These are phyloP conservation scores for Hartigia nigra DNA, from an alignment of 2,888 invertebrate genomes.

Conservation along the genomic window DNA sequence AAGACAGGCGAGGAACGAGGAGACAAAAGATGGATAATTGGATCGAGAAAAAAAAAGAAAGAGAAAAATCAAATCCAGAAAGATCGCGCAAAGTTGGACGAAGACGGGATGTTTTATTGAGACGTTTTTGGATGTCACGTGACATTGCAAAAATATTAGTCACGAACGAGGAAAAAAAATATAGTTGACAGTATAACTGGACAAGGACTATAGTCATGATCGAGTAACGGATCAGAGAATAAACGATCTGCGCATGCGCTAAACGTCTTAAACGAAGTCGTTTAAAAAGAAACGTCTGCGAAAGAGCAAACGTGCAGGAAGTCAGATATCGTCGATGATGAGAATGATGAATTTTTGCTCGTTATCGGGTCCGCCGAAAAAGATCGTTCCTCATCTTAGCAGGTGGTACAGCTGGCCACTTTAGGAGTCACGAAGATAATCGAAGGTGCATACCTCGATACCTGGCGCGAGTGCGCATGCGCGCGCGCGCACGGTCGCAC, in stretches of 20 bases:
- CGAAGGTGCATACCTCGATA: background rate
- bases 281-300: background rate
- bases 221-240: background rate
- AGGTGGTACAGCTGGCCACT: background rate
- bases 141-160: background rate
- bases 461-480: constrained; percentile 23
- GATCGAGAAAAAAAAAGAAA: background rate
- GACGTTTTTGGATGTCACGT: background rate
- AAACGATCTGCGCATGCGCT: background rate
- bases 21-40: background rate
- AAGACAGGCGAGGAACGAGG: background rate
- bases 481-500: constrained; percentile 1
- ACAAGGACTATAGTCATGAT: background rate
- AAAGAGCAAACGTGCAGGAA: background rate
- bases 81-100: background rate
- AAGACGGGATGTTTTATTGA: background rate
- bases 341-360: background rate
- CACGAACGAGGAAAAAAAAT: background rate
- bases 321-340: background rate
- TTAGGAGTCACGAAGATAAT: background rate
- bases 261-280: background rate
- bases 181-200: background rate
- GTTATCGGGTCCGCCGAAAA: background rate
- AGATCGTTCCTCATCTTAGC: background rate
- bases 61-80: background rate